Conservation (phyloP, 2,797 vertebrate species). For the Catamblyrhynchus diadema region DNA sequence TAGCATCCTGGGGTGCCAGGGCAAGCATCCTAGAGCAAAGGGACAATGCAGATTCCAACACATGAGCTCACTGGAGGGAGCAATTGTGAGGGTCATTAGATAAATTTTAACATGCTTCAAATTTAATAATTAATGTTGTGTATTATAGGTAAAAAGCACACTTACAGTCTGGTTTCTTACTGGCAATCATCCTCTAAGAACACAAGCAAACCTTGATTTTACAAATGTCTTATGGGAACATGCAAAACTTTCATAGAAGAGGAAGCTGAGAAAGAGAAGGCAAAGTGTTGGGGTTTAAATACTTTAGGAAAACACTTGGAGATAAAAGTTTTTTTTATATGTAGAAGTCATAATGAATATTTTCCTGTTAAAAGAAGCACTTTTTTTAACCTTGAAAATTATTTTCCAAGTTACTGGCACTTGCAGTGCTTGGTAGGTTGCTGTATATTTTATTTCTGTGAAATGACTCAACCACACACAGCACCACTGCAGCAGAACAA, state of each 20-base stretch:
- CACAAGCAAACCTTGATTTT: slow-evolving; percentile 45
- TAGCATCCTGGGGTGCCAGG: neutral
- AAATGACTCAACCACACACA: slow-evolving; percentile 44
- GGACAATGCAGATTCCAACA: neutral
- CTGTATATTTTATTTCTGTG: neutral
- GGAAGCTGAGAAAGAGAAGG: neutral
- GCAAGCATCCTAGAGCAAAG: slow-evolving; percentile 15
- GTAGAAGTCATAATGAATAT: neutral
- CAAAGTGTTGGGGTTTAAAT: neutral
- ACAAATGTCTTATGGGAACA: slow-evolving; percentile 36
- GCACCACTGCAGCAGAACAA: slow-evolving; percentile 40
- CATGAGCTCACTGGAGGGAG: neutral
- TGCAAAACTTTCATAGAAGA: slow-evolving; percentile 32
- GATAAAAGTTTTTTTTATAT: neutral
- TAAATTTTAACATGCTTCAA: slow-evolving; percentile 45
- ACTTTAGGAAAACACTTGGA: neutral
- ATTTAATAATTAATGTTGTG: slow-evolving; percentile 14
- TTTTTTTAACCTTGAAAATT: neutral
- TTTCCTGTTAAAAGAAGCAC: neutral
- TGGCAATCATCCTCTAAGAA: slow-evolving; percentile 42
- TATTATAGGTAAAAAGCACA: slow-evolving; percentile 42
- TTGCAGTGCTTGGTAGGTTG: neutral
- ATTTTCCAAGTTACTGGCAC: slow-evolving; percentile 9
- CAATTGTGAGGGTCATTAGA: neutral
- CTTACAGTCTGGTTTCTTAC: slow-evolving; percentile 15